Conservation (phyloP, 1,140 invertebrate species). For the Tetramorium alpestre region DNA sequence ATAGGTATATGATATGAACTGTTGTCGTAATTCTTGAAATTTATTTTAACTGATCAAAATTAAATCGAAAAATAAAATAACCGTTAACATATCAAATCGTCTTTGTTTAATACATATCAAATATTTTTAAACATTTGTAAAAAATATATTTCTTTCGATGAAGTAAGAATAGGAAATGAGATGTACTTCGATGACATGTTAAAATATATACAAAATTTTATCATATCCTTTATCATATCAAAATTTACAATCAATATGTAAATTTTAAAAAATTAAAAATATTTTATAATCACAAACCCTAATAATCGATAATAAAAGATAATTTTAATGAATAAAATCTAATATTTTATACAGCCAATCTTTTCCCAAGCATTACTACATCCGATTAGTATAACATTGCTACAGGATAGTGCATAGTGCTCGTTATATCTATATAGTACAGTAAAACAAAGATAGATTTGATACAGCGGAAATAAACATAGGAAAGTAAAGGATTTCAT, state of each 20-base stretch:
- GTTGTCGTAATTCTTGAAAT: background rate
- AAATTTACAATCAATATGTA: background rate
- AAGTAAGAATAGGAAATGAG: background rate
- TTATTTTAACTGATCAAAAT: background rate
- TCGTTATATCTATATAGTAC: conserved; percentile 11
- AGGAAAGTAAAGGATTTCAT: background rate
- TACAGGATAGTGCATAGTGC: conserved; percentile 48
- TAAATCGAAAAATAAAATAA: conserved; percentile 1
- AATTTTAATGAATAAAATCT: background rate
- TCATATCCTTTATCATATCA: background rate
- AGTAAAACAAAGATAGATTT: conserved; percentile 17
- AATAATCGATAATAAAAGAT: background rate
- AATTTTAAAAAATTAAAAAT: background rate
- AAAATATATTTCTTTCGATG: background rate
- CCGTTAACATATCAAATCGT: background rate
- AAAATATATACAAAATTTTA: background rate
- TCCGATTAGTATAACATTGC: conserved; percentile 32
- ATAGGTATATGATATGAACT: background rate
- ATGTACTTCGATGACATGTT: background rate
- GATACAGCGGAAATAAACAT: conserved; percentile 50
- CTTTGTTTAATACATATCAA: background rate
- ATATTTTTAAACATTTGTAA: background rate
- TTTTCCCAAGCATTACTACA: conserved; percentile 43
- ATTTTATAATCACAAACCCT: background rate
- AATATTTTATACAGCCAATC: conserved; percentile 15